Conservation (phyloP, 1,140 invertebrate species). For the Pentalonia nigronervosa region DNA sequence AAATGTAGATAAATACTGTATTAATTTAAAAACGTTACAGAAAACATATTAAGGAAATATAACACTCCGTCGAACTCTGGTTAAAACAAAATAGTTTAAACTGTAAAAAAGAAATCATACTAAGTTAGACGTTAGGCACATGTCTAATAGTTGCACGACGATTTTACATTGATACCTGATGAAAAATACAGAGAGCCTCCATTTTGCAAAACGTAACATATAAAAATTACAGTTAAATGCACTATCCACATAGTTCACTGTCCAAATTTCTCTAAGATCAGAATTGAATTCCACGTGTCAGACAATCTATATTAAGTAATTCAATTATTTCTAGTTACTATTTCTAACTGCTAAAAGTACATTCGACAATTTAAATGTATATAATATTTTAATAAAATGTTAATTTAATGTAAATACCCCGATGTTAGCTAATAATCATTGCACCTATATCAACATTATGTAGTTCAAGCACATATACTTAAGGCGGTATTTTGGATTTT, state of each 20-base stretch:
- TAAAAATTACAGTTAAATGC: background rate
- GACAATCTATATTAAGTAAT: background rate
- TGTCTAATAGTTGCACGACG: background rate
- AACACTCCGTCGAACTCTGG: background rate
- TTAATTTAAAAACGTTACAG: background rate
- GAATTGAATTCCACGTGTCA: background rate
- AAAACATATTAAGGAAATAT: background rate
- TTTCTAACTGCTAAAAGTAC: background rate
- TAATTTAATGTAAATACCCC: no score
- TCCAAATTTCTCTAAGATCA: background rate
- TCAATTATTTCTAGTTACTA: background rate
- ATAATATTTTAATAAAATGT: background rate
- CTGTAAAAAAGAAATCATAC: background rate
- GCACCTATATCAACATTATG: no score
- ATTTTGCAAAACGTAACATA: background rate
- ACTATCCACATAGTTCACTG: background rate
- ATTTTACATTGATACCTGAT: background rate
- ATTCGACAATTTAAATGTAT: background rate
- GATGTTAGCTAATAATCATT: no score
- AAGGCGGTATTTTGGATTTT: background rate
- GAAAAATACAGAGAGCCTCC: background rate
- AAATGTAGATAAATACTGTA: background rate
- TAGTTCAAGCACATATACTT: background rate
- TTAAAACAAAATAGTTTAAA: background rate
- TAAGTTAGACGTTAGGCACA: background rate